Base-by-base conservation (phyloP, 2,888 invertebrate genomes). In the Thera britannica region DNA sequence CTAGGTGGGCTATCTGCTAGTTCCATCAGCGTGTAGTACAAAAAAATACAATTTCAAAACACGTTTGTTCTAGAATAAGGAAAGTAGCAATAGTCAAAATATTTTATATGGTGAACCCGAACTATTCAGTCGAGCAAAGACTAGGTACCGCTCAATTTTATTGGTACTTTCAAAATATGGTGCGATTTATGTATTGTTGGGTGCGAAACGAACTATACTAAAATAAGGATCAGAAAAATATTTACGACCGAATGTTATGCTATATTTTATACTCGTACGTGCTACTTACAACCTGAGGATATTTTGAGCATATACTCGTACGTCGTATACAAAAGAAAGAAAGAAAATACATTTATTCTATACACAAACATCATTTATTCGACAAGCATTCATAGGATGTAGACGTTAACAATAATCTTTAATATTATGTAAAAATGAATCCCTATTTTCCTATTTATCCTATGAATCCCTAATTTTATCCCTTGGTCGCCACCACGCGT, bases 181-280 rank as follows among this genome's bases (percentile, higher is more conserved):
- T 23, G 5, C 34, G 34, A 58, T 41, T 61, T 54, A 61, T 62
- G 12, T 35, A 62, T 44, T 62, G 34, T 60, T 36, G 38, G 48
- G 54, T 8, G 49, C 49, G 36, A 54, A 34, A 54, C 34, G 35
- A 46, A 44, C 23, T 23, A 51, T 52, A 54, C 46, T 54, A 46
- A 62, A 55, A 55, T 55, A 62, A 62, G 61, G 54, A 62, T 62
- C 60, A 52, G 60, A 38, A 2, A 34, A 62, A 35, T 35, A 55
- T 58, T 62, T 62, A 62, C 54, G 38, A 46, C 34, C 52, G 55
- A 54, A 62, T 44, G 23, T 41, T 54, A 55, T 41, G 8, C 9
- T 46, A 23, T 59, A 38, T 38, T 57, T 44, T 58, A 58, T 58
- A 46, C 6, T 36, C n/a, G 51, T 46, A 62, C 61, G 61, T 62